Evolutionary conservation across 2,113 vertebrate genomes (phyloP).

Genomic region (Otolemur garnettii): DNA sequence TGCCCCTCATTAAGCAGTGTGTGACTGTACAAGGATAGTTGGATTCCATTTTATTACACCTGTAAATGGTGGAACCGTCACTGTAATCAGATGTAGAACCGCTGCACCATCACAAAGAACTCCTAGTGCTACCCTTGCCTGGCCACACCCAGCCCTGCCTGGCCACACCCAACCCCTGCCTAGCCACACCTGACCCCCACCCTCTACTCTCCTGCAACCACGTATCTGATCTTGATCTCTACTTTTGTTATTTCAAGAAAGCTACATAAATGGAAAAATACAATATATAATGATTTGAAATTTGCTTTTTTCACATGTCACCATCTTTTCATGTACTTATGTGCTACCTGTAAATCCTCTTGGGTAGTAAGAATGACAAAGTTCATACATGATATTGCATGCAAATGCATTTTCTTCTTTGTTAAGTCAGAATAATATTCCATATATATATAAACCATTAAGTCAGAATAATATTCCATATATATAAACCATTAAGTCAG

Average conservation of each 20-base stretch:
- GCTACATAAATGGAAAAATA: neutral
- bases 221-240: neutral
- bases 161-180: neutral
- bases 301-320: neutral
- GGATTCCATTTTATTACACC: neutral
- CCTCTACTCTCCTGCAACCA: neutral
- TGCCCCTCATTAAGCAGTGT: neutral
- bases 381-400: neutral
- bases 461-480: too few species aligned
- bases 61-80: neutral
- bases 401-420: neutral
- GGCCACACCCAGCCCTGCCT: neutral
- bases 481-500: neutral
- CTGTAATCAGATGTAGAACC: neutral
- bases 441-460: neutral
- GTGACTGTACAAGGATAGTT: neutral
- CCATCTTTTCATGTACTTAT: neutral
- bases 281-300: neutral
- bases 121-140: too few species aligned
- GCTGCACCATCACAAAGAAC: neutral
- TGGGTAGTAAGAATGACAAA: neutral
- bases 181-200: accelerated
- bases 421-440: neutral
- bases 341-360: neutral
- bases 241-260: neutral